Percentiles rank a stretch among this genome's conserved stretches.
phyloP scores from a whole-genome alignment of 2,113 vertebrate genomes.

The Tor tambroides region DNA sequence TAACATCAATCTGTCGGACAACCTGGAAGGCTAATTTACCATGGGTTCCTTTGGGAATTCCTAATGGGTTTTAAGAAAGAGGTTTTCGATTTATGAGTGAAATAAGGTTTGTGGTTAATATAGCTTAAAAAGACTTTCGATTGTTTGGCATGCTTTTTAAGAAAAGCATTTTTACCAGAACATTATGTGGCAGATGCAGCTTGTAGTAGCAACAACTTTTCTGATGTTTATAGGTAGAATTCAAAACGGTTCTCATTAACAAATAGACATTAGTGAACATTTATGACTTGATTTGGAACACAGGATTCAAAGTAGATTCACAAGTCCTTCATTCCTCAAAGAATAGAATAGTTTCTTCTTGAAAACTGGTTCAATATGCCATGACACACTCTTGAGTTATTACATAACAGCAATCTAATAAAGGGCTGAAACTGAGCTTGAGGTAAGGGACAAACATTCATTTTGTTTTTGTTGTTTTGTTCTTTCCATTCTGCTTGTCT shows the following conservation, averaged over 20 bases:
- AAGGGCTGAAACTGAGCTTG: neutral
- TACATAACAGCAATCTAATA: neutral
- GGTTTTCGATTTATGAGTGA: neutral
- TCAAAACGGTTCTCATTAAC: neutral
- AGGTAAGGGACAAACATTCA: neutral
- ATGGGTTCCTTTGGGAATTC: neutral
- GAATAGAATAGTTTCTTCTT: neutral
- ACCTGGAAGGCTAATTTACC: neutral
- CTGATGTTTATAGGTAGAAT: neutral
- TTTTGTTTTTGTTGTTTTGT: neutral
- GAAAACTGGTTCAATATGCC: neutral
- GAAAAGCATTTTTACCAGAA: neutral
- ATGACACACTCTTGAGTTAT: neutral
- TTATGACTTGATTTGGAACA: neutral
- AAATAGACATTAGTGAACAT: neutral
- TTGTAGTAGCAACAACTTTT: neutral
- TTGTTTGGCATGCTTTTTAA: neutral
- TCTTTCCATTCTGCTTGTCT: neutral
- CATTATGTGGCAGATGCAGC: neutral
- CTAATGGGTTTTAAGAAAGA: slow-evolving; percentile 15
- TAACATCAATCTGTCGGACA: neutral
- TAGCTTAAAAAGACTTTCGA: neutral
- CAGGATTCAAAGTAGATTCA: neutral
- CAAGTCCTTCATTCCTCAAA: neutral
- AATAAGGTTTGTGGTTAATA: neutral